These are phyloP conservation scores for Stegana nigrithorax DNA, from an alignment of 2,888 invertebrate species.

Conservation along the genomic window DNA sequence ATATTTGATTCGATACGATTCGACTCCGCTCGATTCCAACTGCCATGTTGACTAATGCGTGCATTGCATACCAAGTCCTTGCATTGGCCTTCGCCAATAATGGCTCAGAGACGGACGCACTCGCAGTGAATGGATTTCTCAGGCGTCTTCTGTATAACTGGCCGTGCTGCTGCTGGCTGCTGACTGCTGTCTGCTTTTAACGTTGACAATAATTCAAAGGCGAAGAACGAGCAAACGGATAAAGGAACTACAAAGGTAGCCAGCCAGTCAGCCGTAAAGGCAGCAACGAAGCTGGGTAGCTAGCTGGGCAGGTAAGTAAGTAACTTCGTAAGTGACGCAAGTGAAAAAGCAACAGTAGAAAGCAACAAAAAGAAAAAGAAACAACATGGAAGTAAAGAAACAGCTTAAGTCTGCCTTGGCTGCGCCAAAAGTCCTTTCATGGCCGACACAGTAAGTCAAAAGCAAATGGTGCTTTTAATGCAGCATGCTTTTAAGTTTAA, in stretches of 20 bases:
- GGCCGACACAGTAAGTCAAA: too few relatives aligned
- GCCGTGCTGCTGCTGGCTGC: background rate
- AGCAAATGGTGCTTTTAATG: constrained; percentile 3
- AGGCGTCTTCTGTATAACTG: background rate
- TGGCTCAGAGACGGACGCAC: background rate
- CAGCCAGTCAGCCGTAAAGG: background rate
- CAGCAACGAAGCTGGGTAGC: background rate
- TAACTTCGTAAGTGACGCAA: background rate
- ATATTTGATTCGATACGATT: too few relatives aligned
- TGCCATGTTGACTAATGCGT: background rate
- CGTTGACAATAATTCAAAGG: constrained; percentile 7
- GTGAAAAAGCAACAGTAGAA: background rate
- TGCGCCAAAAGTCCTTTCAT: too few relatives aligned
- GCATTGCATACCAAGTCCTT: constrained; percentile 7
- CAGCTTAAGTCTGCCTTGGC: too few relatives aligned
- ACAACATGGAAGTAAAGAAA: too few relatives aligned
- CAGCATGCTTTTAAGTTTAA: constrained; percentile 8
- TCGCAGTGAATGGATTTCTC: background rate
- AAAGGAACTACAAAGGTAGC: too few relatives aligned
- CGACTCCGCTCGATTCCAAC: background rate
- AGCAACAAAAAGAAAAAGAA: background rate
- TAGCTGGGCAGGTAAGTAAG: background rate
- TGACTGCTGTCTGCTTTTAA: constrained; percentile 11
- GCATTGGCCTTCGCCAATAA: background rate
- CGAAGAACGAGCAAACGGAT: background rate